Evolutionary conservation across 2,888 invertebrate species (phyloP).

Genomic region (Phasia obesa): DNA sequence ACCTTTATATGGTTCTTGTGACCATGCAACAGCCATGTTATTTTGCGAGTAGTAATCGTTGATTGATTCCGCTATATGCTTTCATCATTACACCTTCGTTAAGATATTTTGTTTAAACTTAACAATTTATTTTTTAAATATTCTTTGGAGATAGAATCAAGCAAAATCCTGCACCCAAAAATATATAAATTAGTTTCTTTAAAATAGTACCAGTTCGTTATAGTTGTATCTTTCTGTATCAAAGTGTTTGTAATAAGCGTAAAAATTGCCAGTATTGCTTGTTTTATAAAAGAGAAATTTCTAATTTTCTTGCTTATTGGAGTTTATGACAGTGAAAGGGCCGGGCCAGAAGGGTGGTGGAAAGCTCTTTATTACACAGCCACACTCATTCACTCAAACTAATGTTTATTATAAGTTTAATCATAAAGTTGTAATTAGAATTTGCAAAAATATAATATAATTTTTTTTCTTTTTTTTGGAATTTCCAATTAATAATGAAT

Average conservation of each 20-base stretch:
- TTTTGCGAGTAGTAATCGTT: too few relatives aligned
- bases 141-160: too few relatives aligned
- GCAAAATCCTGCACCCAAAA: too few relatives aligned
- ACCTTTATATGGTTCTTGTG: too few relatives aligned
- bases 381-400: not conserved
- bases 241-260: slow-evolving; percentile 29
- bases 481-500: slow-evolving; percentile 71
- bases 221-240: slow-evolving; percentile 6
- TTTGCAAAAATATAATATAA: slow-evolving; percentile 56
- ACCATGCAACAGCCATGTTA: too few relatives aligned
- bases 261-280: slow-evolving; percentile 29
- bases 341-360: not conserved
- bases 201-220: slow-evolving; percentile 15
- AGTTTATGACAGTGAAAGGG: slow-evolving; percentile 27
- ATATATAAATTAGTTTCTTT: too few relatives aligned
- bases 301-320: slow-evolving; percentile 29
- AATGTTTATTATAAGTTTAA: slow-evolving; percentile 23
- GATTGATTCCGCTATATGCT: too few relatives aligned
- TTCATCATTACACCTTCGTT: too few relatives aligned
- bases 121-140: too few relatives aligned
- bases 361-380: not conserved
- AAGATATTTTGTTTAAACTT: too few relatives aligned
- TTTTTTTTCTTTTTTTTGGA: slow-evolving; percentile 39
- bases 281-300: slow-evolving; percentile 23
- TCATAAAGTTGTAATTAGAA: slow-evolving; percentile 69